Evolutionary conservation across 2,888 invertebrate genomes (phyloP).

Genomic region (Ectemnius continuus): DNA sequence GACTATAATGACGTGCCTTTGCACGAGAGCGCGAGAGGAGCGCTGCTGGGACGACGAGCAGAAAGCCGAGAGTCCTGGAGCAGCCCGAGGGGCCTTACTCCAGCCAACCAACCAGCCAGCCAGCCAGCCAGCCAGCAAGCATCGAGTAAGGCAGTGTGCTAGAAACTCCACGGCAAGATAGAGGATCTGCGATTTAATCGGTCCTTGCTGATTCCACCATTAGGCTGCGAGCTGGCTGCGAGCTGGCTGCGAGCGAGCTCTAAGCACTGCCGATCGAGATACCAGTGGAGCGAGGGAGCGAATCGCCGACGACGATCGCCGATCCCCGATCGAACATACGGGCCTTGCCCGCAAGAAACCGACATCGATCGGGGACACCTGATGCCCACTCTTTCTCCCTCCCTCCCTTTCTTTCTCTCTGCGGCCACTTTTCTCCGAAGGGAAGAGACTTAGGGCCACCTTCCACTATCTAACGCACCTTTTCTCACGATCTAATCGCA

Average conservation of each 20-base stretch:
- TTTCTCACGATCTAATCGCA: constrained; percentile 39
- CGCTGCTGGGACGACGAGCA: constrained; percentile 18
- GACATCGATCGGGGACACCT: constrained; percentile 21
- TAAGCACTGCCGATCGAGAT: constrained; percentile 32
- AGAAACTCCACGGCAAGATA: constrained; percentile 57
- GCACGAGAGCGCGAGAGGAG: constrained; percentile 43
- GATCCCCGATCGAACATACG: constrained; percentile 24
- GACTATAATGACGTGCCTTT: constrained; percentile 73
- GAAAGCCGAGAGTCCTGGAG: constrained; percentile 9
- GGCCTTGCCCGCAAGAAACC: constrained; percentile 12
- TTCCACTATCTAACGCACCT: constrained; percentile 9
- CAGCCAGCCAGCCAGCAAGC: constrained; percentile 65
- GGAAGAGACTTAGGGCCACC: neutral
- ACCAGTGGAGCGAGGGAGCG: constrained; percentile 13
- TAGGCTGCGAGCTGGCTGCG: constrained; percentile 44
- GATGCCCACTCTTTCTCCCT: constrained; percentile 1
- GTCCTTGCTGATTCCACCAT: constrained; percentile 64
- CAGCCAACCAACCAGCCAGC: constrained; percentile 54
- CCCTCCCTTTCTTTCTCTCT: neutral
- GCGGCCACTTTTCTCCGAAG: constrained; percentile 28
- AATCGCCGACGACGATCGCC: constrained; percentile 17
- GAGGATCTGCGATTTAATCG: constrained; percentile 69
- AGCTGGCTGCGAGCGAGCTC: constrained; percentile 17
- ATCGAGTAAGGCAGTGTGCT: constrained; percentile 28
- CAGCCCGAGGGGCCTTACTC: constrained; percentile 39